Evolutionary conservation across 2,113 vertebrate species (phyloP), one percentile per base, ranked within the genome.

Genomic region (Pseudopodoces humilis): DNA sequence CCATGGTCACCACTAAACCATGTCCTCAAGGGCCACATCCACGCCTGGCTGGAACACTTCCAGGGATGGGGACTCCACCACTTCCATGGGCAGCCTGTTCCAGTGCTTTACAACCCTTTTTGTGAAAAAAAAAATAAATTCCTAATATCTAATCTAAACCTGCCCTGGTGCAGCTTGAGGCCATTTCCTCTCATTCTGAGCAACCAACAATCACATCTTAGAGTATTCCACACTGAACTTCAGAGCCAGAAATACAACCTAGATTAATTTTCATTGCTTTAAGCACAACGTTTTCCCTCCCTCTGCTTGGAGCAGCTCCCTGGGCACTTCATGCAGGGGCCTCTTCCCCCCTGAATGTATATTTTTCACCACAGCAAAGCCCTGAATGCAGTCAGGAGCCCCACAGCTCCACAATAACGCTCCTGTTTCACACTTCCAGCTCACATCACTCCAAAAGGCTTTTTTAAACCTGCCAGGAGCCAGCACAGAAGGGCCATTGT

Each of bases 401-500:
- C 84, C 18, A 7, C 11, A 30, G 82, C 85, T 64, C 90, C 88
- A 96, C 88, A 96, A 95, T 86, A 52, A 88, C 21, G 1, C 72
- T 90, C 85, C 93, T 96, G 96, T 97, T 90, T 24, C 59, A 46
- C 35, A 3, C 76, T 78, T 71, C 53, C 68, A 92, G 63, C 93
- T 43, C 83, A 13, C 50, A 21, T 7, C 49, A 53, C 59, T 88
- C 55, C 63, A 44, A 79, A 64, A 70, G 44, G 55, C 16, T 58
- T 72, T 76, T 80, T 70, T 5, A 55, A 81, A 80, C 85, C 85
- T 56, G 60, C 56, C 92, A 68, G 69, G 53, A 75, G 68, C 72
- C 53, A 11, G 82, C 92, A 96, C 88, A 97, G 94, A 96, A 35
- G 79, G n/a, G 31, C 47, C 92, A 86, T 94, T 97, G 94, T 95